Conservation (phyloP, 2,888 invertebrate species). For the Oscheius myriophilus region DNA sequence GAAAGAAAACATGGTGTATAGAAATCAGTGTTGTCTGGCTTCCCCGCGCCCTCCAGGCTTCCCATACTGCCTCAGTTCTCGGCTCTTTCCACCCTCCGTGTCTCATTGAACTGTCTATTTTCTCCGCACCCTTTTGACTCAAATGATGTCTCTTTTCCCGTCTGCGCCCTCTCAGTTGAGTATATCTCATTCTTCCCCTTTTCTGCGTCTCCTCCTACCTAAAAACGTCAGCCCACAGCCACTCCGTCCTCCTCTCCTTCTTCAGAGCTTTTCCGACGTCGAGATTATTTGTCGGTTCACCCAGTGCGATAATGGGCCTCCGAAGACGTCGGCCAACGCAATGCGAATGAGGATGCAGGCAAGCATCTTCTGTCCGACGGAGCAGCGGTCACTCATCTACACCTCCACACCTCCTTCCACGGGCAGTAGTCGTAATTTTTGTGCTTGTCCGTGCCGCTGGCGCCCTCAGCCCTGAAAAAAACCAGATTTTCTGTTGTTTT, state of each 20-base stretch:
- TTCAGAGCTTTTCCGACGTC: slow-evolving; percentile 82
- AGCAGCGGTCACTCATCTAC: slow-evolving; percentile 96
- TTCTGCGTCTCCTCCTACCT: slow-evolving; percentile 18
- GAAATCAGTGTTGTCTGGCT: too few relatives aligned
- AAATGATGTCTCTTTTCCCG: too few relatives aligned
- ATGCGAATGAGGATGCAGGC: slow-evolving; percentile 94
- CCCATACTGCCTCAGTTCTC: too few relatives aligned
- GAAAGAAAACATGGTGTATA: too few relatives aligned
- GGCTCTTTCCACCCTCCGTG: too few relatives aligned
- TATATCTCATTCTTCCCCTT: too few relatives aligned
- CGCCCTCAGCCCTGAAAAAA: slow-evolving; percentile 22
- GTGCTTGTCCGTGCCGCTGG: slow-evolving; percentile 11
- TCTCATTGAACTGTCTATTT: too few relatives aligned
- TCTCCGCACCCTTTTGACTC: too few relatives aligned
- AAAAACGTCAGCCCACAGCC: slow-evolving; percentile 38
- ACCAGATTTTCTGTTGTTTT: too few relatives aligned
- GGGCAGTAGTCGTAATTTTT: slow-evolving; percentile 77
- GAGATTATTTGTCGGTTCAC: slow-evolving; percentile 98
- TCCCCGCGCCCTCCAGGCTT: too few relatives aligned
- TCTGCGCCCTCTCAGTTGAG: too few relatives aligned
- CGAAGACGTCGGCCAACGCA: slow-evolving; percentile 96
- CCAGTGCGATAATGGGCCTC: slow-evolving; percentile 88
- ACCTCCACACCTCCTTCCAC: slow-evolving; percentile 81
- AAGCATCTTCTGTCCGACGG: slow-evolving; percentile 93
- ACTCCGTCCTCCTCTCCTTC: slow-evolving; percentile 29